Evolutionary conservation across 2,888 invertebrate genomes (phyloP), one percentile per base, ranked within the genome.

Genomic region (Folsomia manolachei): DNA sequence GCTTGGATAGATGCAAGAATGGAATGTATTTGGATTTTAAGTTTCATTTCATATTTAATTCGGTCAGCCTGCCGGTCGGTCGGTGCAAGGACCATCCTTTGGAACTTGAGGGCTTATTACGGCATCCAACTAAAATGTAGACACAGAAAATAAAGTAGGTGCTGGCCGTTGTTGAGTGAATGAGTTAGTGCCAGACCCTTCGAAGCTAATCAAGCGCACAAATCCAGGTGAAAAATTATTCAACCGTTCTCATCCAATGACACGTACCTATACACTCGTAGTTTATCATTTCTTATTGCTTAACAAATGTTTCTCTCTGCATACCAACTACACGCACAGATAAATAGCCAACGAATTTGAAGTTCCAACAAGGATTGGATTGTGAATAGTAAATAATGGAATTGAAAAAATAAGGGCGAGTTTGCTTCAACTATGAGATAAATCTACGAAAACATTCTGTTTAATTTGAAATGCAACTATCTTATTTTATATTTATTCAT

Each of bases 151-250:
- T n/a, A 56, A 21, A 18, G 7, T 56, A 56, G 56, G 18, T 56
- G 56, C 21, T 63, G 63, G 63, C 21, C 18, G 39, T 19, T 2
- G 23, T 21, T 7, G 39, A 27, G 23, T 27, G 53, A 52, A 2
- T n/a, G n/a, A n/a, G n/a, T n/a, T n/a, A n/a, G n/a, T n/a, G n/a
- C n/a, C n/a, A 56, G 67, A 67, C 67, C 67, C 67, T 67, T 25
- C n/a, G 56, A 21, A 56, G 19, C 67, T 67, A 67, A 67, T 67
- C 67, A 67, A 21, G 56, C 67, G 56, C 56, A 67, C 27, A 67
- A 67, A 67, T 56, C 67, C 67, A 67, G 67, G 67, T 67, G 67
- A 56, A 67, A 66, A 67, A 67, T 67, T 67, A 67, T 39, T 67
- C 56, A 67, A 67, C 67, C 67, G 67, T 67, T 56, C 66, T 14